Conservation (phyloP, 2,113 vertebrate species). For the Eurystomus gularis region DNA sequence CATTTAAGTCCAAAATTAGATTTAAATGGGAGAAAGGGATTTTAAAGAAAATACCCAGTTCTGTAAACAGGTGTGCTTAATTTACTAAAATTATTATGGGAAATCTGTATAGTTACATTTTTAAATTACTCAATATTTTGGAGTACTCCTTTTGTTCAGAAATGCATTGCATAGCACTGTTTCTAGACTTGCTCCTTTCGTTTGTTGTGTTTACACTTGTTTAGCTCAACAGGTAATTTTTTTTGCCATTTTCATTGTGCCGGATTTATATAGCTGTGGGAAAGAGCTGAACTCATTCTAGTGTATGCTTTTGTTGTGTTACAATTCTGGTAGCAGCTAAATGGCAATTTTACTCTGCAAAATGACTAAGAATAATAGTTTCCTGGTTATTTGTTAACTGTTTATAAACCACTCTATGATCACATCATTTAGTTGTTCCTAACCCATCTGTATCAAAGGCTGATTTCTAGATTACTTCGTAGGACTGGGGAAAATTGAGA, state of each 20-base stretch:
- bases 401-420: background rate
- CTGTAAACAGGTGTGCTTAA: background rate
- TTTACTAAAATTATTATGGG: background rate
- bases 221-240: background rate
- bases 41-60: background rate
- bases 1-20: background rate
- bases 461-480: background rate
- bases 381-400: background rate
- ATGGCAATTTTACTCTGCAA: background rate
- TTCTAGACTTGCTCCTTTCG: background rate
- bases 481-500: background rate
- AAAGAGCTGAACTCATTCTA: background rate
- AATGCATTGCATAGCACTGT: background rate
- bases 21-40: background rate
- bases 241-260: background rate
- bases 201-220: background rate
- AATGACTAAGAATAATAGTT: background rate
- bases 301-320: background rate
- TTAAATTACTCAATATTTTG: background rate
- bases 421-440: background rate
- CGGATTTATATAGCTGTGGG: background rate
- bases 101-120: background rate
- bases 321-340: background rate
- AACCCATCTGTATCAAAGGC: background rate
- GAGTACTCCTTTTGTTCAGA: background rate